Conservation (phyloP, 1,140 invertebrate genomes). For the Limonius californicus region DNA sequence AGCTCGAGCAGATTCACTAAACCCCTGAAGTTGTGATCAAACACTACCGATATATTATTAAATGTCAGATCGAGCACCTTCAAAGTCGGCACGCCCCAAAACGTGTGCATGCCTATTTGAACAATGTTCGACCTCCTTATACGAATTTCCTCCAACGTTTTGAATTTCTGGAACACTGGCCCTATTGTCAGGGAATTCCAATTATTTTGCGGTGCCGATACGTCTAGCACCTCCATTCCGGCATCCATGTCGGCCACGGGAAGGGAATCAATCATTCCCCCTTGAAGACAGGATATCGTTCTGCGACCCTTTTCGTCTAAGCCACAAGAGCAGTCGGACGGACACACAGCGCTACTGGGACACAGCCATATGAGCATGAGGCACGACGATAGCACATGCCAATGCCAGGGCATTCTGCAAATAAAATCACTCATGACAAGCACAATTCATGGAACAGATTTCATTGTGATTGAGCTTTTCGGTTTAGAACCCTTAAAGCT, state of each 20-base stretch:
- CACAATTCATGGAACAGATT: too few relatives aligned
- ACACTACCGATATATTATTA: constrained; percentile 71
- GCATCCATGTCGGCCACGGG: constrained; percentile 60
- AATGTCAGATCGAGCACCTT: constrained; percentile 64
- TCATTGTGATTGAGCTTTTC: too few relatives aligned
- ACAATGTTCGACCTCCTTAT: constrained; percentile 73
- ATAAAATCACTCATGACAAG: too few relatives aligned
- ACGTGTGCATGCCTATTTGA: constrained; percentile 72
- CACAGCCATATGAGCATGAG: constrained; percentile 38
- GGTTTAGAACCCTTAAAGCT: too few relatives aligned
- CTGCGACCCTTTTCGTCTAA: constrained; percentile 36
- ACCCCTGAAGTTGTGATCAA: constrained; percentile 80
- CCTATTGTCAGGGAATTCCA: constrained; percentile 70
- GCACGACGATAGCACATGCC: constrained; percentile 22
- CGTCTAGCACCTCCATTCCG: constrained; percentile 62
- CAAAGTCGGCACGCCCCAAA: constrained; percentile 72
- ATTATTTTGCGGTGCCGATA: constrained; percentile 60
- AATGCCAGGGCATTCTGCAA: constrained; percentile 24
- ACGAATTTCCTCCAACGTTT: constrained; percentile 66
- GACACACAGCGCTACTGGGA: constrained; percentile 44
- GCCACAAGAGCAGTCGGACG: constrained; percentile 40
- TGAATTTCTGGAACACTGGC: constrained; percentile 65
- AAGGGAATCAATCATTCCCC: constrained; percentile 58
- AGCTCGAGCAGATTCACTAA: constrained; percentile 76
- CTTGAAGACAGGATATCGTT: constrained; percentile 49